Base-by-base conservation (phyloP, 2,797 vertebrate species). In the Yasuhikotakia modesta region DNA sequence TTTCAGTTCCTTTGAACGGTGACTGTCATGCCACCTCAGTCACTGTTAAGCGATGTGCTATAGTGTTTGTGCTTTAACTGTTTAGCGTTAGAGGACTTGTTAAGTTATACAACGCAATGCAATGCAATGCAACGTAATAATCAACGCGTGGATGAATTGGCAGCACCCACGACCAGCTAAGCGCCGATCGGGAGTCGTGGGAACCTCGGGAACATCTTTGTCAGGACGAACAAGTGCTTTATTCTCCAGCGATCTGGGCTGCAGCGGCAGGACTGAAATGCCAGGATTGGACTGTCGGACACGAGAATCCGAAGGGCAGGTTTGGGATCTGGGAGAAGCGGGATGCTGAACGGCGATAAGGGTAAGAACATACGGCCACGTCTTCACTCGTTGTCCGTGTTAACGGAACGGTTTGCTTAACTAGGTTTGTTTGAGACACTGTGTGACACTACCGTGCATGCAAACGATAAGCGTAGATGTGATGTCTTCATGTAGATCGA, bases 331-430 rank as follows among this genome's bases (percentile, higher is more conserved):
- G 79, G 39, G 60, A 30, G 48, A 70, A 65, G 60, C 83, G 68
- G 75, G 81, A 79, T 83, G 83, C 70, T 76, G 76, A 67, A 61
- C 50, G 70, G 22, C 61, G 50, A 45, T 63, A 66, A 58, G 81
- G 78, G 85, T 86, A 68, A 86, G 81, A 69, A 12, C 61, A 60
- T 22, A 50, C 19, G 35, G 68, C 35, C 65, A 65, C 48, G 52
- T 57, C 67, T 58, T 58, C 30, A 45, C 19, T 19, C 58, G 65
- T 50, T 70, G 43, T 79, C 60, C n/a, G 16, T 1, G 12, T 48
- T n/a, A 27, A 66, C 32, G 19, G 2, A 6, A 64, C 5, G 27
- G 30, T 35, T 22, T 30, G 35, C 0, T 30, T 6, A 7, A 16
- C 17, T 1, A 12, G 16, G 8, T 6, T 50, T 17, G 55, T 2